A percentile compares a stretch with the other conserved stretches of the same genome.
Evolutionary conservation across 2,113 vertebrate genomes (phyloP).

Genomic region (Oenanthe oenanthe): DNA sequence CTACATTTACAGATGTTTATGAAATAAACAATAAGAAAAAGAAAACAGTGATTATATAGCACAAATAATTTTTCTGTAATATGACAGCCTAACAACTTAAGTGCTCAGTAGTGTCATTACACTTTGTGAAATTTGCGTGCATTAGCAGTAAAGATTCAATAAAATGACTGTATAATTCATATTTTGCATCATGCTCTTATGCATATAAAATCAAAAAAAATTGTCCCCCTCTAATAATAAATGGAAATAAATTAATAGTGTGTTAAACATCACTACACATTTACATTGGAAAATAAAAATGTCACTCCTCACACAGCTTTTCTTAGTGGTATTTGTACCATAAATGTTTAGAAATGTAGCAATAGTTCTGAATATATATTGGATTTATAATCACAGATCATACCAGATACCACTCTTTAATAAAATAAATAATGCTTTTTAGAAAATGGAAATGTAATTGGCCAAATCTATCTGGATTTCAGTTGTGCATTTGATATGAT

Average conservation of each 20-base stretch:
- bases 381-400: background rate
- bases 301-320: background rate
- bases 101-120: slow-evolving; percentile 78
- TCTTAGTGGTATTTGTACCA: background rate
- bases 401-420: background rate
- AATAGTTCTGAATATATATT: background rate
- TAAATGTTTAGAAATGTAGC: background rate
- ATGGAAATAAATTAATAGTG: slow-evolving; percentile 43
- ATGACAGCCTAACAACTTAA: slow-evolving; percentile 81
- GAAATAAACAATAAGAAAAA: slow-evolving; percentile 70
- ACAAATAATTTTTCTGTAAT: slow-evolving; percentile 79
- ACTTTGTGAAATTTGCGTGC: slow-evolving; percentile 71
- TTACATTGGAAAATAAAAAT: background rate
- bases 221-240: slow-evolving; percentile 37
- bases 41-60: slow-evolving; percentile 70
- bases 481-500: background rate
- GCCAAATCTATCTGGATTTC: background rate
- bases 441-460: background rate
- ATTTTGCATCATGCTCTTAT: slow-evolving; percentile 61
- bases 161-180: slow-evolving; percentile 76
- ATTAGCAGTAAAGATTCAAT: slow-evolving; percentile 76
- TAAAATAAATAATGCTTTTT: background rate
- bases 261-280: slow-evolving; percentile 7
- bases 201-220: background rate
- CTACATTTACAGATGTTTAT: slow-evolving; percentile 64